Conservation (phyloP, 2,797 vertebrate species). For the Steatocranus sp. region DNA sequence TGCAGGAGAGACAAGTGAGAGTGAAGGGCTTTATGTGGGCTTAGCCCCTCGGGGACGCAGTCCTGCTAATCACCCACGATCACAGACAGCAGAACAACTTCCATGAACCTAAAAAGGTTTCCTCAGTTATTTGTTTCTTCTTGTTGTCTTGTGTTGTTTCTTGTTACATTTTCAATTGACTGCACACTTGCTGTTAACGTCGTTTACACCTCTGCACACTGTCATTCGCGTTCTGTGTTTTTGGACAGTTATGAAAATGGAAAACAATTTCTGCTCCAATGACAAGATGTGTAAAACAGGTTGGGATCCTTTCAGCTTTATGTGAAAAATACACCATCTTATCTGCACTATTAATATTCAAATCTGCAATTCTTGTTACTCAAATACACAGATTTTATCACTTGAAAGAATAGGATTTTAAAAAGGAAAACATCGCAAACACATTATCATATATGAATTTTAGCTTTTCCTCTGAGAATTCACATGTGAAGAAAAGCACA, state of each 20-base stretch:
- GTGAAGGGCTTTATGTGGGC: constrained; percentile 36
- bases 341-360: neutral
- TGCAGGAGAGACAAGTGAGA: constrained; percentile 20
- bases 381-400: neutral
- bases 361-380: neutral
- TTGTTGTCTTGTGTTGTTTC: neutral
- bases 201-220: neutral
- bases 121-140: neutral
- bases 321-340: neutral
- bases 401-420: neutral
- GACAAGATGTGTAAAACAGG: neutral
- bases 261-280: constrained; percentile 26
- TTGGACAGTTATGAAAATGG: neutral
- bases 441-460: neutral
- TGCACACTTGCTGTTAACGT: constrained; percentile 12
- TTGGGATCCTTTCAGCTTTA: neutral
- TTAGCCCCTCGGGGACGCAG: constrained; percentile 39
- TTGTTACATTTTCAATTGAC: constrained; percentile 15
- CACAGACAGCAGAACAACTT: constrained; percentile 15
- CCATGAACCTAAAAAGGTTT: neutral
- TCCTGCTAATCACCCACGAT: constrained; percentile 51
- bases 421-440: neutral
- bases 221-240: constrained; percentile 9
- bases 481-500: neutral
- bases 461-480: neutral